Conservation (phyloP, 2,888 invertebrate genomes). For the Thereva unica region DNA sequence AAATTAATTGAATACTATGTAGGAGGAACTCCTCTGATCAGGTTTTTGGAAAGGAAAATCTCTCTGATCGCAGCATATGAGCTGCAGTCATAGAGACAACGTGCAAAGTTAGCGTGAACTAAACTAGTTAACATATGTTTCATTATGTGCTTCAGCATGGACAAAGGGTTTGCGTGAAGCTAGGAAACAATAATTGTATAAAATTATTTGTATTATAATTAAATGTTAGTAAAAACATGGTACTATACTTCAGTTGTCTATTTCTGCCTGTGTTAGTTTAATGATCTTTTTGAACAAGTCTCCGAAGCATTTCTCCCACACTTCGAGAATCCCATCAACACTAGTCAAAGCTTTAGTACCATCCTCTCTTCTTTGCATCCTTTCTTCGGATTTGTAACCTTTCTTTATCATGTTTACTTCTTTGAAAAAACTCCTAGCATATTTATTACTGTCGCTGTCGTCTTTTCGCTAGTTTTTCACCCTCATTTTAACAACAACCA, state of each 20-base stretch:
- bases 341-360: no score
- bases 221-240: constrained; percentile 3
- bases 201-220: constrained; percentile 1
- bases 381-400: no score
- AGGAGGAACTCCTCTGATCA: constrained; percentile 46
- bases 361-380: no score
- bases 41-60: constrained; percentile 80
- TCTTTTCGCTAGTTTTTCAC: no score
- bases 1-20: constrained; percentile 54
- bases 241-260: constrained; percentile 48
- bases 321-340: no score
- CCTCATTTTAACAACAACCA: no score
- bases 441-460: no score
- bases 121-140: constrained; percentile 52
- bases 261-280: no score
- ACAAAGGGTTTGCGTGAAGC: constrained; percentile 56
- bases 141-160: constrained; percentile 54
- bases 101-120: constrained; percentile 51
- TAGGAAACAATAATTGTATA: constrained; percentile 44
- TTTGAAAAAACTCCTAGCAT: no score
- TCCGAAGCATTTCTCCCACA: no score
- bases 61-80: constrained; percentile 82
- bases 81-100: constrained; percentile 50
- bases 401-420: no score
- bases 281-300: constrained; percentile 95